These are phyloP conservation scores for Meloidogyne chitwoodi DNA, from an alignment of 1,140 invertebrate species.

Conservation along the genomic window DNA sequence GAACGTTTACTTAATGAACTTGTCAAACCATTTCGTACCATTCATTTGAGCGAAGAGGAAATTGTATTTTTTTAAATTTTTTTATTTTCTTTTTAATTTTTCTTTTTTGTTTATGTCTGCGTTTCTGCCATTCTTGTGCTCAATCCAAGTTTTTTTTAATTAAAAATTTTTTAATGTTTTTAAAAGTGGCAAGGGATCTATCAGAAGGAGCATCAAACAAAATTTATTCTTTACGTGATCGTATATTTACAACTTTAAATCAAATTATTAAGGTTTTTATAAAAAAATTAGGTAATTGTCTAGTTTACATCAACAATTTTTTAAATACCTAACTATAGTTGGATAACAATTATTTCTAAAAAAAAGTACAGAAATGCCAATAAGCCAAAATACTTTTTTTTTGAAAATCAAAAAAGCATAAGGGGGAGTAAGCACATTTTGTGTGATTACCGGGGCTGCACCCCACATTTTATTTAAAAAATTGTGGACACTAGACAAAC, in stretches of 20 bases:
- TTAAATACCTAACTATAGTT: too few relatives aligned
- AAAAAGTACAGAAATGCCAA: too few relatives aligned
- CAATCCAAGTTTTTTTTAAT: conserved; percentile 39
- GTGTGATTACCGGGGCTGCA: too few relatives aligned
- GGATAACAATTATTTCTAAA: too few relatives aligned
- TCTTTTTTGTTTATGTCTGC: conserved; percentile 38
- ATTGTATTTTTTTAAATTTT: neutral
- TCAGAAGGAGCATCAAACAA: conserved; percentile 40
- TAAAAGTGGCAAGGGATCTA: conserved; percentile 49
- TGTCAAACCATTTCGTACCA: conserved; percentile 48
- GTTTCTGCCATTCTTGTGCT: conserved; percentile 56
- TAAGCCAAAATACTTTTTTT: too few relatives aligned
- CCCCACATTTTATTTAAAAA: too few relatives aligned
- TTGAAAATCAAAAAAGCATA: neutral
- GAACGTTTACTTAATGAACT: conserved; percentile 51
- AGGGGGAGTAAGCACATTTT: too few relatives aligned
- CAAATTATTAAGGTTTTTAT: conserved; percentile 47
- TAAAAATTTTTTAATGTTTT: conserved; percentile 15
- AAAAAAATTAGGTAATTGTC: too few relatives aligned
- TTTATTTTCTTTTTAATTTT: neutral
- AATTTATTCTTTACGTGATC: conserved; percentile 39
- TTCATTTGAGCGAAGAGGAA: conserved; percentile 54
- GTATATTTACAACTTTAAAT: conserved; percentile 50
- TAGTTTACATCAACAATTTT: too few relatives aligned
- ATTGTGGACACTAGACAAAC: too few relatives aligned